Evolutionary conservation across 2,113 vertebrate species (phyloP).

Genomic region (Heptranchias perlo): DNA sequence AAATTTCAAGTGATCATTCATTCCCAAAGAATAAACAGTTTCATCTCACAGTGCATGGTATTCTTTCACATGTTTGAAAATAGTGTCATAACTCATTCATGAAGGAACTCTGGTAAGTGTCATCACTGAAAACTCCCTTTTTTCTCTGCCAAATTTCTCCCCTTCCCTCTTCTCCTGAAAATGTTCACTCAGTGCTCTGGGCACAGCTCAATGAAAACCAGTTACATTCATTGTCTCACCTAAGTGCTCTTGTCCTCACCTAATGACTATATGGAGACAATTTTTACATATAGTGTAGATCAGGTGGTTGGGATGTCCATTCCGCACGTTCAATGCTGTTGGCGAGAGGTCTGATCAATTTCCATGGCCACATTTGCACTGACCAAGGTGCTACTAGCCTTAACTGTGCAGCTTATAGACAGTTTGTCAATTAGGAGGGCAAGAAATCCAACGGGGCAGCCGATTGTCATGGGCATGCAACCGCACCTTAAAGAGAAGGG

Average conservation of each 20-base stretch:
- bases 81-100: neutral
- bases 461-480: too few relatives aligned
- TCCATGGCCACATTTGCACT: too few relatives aligned
- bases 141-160: neutral
- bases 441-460: too few relatives aligned
- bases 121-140: neutral
- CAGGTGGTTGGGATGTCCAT: too few relatives aligned
- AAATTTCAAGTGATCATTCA: slow-evolving; percentile 20
- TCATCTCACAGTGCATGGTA: neutral
- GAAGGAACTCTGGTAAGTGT: neutral
- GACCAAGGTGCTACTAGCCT: too few relatives aligned
- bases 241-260: neutral
- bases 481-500: too few relatives aligned
- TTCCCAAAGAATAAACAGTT: slow-evolving; percentile 7
- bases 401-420: too few relatives aligned
- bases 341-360: too few relatives aligned
- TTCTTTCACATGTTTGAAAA: neutral
- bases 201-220: neutral
- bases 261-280: neutral
- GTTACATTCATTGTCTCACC: neutral
- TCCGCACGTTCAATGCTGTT: too few relatives aligned
- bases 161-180: neutral
- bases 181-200: neutral
- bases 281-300: neutral
- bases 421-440: too few relatives aligned